Base-by-base conservation (phyloP, 1,140 invertebrate species). In the Homarus americanus region DNA sequence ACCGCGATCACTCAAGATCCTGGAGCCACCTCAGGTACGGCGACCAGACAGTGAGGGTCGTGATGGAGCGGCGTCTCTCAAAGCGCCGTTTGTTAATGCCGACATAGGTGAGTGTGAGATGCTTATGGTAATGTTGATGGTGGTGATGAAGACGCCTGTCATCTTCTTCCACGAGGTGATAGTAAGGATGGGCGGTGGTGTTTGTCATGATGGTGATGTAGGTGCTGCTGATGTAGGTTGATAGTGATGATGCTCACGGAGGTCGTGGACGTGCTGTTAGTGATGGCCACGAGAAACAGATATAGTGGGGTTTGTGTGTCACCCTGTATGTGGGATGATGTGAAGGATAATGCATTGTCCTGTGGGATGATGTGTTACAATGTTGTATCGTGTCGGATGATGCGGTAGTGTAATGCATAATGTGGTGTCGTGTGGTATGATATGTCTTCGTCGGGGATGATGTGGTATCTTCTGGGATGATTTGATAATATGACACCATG, bases 181-280 rank as follows among this genome's bases (percentile, higher is more conserved):
- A 40, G 75, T 36, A 38, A n/a, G 79, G 49, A 49, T 63, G 53
- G 2, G 17, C 36, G 80, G 34, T n/a, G 53, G 53, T 83, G 80
- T 17, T 83, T n/a, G 80, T 83, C 53, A 83, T 83, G 80, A 69
- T 83, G 80, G 28, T 83, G 53, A 83, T 83, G 80, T 66, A 83
- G 36, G 53, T 24, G 58, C 20, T 36, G 53, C 24, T 36, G 34
- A 32, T 66, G 80, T 40, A 36, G 80, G 28, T 10, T 66, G 80
- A 83, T 83, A 69, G 53, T 83, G 53, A 38, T 36, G 34, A 15
- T 69, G 80, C 34, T 83, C 53, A 38, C 36, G 24, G 10, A 66
- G 24, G 78, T 80, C 4, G 28, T 80, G 28, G 34, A 24, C 28
- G 36, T 80, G 78, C n/a, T 53, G 40, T 53, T 49, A 34, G 78